Evolutionary conservation across 2,797 vertebrate genomes (phyloP), one percentile per base, ranked within the genome.

Genomic region (Graptemys geographica): DNA sequence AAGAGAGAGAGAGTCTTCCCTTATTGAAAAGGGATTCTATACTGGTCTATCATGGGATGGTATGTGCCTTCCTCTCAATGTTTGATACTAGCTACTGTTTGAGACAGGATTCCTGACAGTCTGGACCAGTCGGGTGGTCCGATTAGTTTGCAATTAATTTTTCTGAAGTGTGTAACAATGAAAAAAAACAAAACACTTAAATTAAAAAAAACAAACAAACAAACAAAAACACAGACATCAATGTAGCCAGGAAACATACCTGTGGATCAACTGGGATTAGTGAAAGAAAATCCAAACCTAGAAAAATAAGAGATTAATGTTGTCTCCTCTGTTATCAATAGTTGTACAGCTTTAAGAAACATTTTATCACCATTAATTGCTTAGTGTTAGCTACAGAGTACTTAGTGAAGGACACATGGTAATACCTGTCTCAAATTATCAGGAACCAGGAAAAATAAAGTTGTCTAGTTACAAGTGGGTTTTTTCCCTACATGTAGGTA

Each of bases 281-380:
- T 12, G 99, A 99, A 98, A 99, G 99, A 96, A 99, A 98, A 98
- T 99, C 99, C 98, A 99, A 98, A 98, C 99, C 99, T 99, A 94
- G 89, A 95, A 98, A 81, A 93, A 98, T 97, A 51, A 97, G 88
- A 91, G 97, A 90, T 79, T 51, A 90, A 93, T 81, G 85, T 57
- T 81, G 82, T 94, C 72, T 92, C 89, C 84, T 92, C 62, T 88
- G 93, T 69, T 91, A 88, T 31, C 89, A 94, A 96, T 86, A 91
- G 82, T 78, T 88, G 87, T 78, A 96, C 85, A 96, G 95, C 93
- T 90, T 79, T 84, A 97, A 90, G 96, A 96, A 92, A 52, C 56
- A 82, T 92, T 90, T 81, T 91, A 81, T 89, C 87, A 90, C 94
- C 95, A 94, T 86, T 12, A 95, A 74, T 59, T 62, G 89, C 59